Evolutionary conservation across 2,888 invertebrate species (phyloP).

Genomic region (Apantesis nais): DNA sequence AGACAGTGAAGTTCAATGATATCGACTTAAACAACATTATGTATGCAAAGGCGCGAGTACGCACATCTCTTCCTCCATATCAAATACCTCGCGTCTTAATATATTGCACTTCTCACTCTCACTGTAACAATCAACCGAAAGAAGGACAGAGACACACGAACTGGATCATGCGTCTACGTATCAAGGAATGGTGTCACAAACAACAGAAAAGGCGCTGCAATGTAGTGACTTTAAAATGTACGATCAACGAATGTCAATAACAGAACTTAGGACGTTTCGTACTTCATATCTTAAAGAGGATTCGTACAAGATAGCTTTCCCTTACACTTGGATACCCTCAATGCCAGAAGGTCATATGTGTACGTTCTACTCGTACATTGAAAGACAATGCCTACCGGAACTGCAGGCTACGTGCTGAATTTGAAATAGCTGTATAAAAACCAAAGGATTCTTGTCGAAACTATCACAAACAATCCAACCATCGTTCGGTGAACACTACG

Average conservation of each 20-base stretch:
- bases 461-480: slow-evolving; percentile 79
- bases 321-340: slow-evolving; percentile 70
- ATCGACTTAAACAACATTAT: slow-evolving; percentile 65
- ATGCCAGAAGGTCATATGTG: slow-evolving; percentile 74
- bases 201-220: slow-evolving; percentile 57
- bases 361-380: slow-evolving; percentile 67
- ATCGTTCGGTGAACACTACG: slow-evolving; percentile 76
- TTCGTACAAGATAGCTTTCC: slow-evolving; percentile 84
- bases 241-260: slow-evolving; percentile 47
- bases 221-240: slow-evolving; percentile 62
- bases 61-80: slow-evolving; percentile 73
- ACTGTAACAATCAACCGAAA: slow-evolving; percentile 37
- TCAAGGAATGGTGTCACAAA: slow-evolving; percentile 84
- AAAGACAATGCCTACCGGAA: slow-evolving; percentile 82
- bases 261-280: slow-evolving; percentile 71
- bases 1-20: slow-evolving; percentile 77
- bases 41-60: slow-evolving; percentile 72
- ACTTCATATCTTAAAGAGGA: slow-evolving; percentile 61
- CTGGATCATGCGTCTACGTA: slow-evolving; percentile 71
- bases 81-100: slow-evolving; percentile 67
- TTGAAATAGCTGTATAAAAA: slow-evolving; percentile 86
- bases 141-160: slow-evolving; percentile 61
- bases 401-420: slow-evolving; percentile 78
- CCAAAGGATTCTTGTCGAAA: slow-evolving; percentile 76
- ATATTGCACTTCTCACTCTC: slow-evolving; percentile 56